phyloP scores from a whole-genome alignment of 1,140 invertebrate genomes.

The Macrobrachium rosenbergii region DNA sequence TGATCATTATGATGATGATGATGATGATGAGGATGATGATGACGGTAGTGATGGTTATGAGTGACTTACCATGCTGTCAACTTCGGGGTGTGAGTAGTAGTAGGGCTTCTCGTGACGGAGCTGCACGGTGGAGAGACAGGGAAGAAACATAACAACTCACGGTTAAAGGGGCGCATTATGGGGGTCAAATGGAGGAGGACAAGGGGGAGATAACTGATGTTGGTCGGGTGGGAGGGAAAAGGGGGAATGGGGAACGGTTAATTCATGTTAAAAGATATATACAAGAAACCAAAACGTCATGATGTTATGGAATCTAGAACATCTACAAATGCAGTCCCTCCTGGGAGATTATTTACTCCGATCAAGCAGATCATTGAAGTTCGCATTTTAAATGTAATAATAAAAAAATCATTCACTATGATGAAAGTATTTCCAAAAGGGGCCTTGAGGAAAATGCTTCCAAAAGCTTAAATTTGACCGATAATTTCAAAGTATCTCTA shows the following conservation, averaged over 20 bases:
- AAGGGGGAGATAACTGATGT: not conserved
- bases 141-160: conserved; percentile 46
- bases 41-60: conserved; percentile 17
- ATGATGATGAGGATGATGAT: not conserved
- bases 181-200: not conserved
- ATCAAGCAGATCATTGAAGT: too few relatives aligned
- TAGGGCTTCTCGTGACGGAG: conserved; percentile 97
- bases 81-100: conserved; percentile 97
- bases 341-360: too few relatives aligned
- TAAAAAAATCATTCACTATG: too few relatives aligned
- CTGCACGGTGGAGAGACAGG: conserved; percentile 73
- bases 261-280: not conserved
- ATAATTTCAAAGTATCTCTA: too few relatives aligned
- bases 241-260: not conserved
- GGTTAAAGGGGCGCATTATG: conserved; percentile 1
- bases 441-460: too few relatives aligned
- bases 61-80: conserved; percentile 92
- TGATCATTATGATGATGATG: not conserved
- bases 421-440: too few relatives aligned
- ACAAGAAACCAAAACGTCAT: too few relatives aligned
- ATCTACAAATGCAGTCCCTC: too few relatives aligned
- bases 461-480: too few relatives aligned
- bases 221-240: not conserved
- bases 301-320: too few relatives aligned
- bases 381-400: too few relatives aligned